Evolutionary conservation across 2,888 invertebrate genomes (phyloP), one percentile per base, ranked within the genome.

Genomic region (Drosophila niveifrons): DNA sequence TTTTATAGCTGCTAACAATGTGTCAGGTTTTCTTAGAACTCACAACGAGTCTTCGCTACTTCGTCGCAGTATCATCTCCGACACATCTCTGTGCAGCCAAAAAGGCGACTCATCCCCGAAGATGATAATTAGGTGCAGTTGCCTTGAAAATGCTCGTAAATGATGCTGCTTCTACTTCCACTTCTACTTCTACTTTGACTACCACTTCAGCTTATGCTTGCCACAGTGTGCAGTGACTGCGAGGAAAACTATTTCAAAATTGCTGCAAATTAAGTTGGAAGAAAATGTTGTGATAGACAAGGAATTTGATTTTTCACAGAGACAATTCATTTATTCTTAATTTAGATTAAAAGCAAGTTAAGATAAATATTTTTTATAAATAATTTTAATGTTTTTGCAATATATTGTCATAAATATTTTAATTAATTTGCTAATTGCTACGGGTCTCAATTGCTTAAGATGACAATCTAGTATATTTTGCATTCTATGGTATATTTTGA

Each of bases 1-100:
- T 84, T 84, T 84, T 84, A 85, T 84, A 75, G 83, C 83, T 83
- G 82, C 84, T 76, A 85, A 82, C 82, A 86, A 87, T 86, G 87
- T 86, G 87, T 87, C 85, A 82, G 84, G 75, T 76, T 85, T 85
- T 86, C 86, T 80, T 69, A 81, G 86, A 86, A 86, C 75, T 77
- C 68, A 67, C 56, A 68, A 70, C 61, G 69, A 75, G 78, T 31
- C 62, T 63, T 28, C 48, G n/a, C n/a, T 64, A 46, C 56, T 41
- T 57, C 48, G 72, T 52, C 55, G 31, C 61, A 55, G 66, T 29
- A 17, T 29, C 57, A 73, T 64, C 64, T 29, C 23, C 18, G 4
- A 10, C 18, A 52, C 41, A 43, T 52, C 51, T 43, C 31, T 50
- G 6, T 36, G 48, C 41, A 61, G 53, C 61, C 58, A 44, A 51